Conservation (phyloP, 2,113 vertebrate species). For the Lanius ludovicianus region DNA sequence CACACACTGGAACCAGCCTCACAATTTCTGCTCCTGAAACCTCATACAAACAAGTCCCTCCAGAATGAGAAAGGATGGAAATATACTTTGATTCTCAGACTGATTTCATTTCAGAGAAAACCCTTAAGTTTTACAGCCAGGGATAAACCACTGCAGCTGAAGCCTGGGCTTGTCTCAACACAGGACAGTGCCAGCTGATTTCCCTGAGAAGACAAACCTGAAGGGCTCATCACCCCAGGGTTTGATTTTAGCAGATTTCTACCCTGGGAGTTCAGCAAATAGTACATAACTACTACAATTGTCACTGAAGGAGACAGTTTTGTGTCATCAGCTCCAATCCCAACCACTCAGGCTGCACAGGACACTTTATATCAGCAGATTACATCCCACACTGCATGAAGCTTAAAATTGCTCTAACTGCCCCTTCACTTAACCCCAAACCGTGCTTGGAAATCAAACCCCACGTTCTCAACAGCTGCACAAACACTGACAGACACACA, state of each 20-base stretch:
- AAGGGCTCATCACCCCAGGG: neutral
- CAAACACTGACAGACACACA: neutral
- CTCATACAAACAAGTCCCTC: neutral
- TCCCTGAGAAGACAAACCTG: neutral
- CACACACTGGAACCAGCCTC: neutral
- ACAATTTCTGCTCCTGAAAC: neutral
- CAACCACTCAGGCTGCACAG: neutral
- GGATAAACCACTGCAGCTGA: neutral
- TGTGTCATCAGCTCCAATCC: neutral
- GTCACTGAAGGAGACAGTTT: neutral
- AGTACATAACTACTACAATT: neutral
- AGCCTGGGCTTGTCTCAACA: neutral
- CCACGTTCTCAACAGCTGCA: neutral
- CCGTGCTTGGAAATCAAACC: neutral
- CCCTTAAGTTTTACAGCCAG: neutral
- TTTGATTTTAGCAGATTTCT: neutral
- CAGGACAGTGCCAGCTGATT: neutral
- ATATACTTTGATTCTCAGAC: neutral
- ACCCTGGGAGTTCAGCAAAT: neutral
- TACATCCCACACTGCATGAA: neutral
- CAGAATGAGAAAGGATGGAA: neutral
- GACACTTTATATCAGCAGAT: slow-evolving; percentile 6
- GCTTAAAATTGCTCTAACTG: neutral
- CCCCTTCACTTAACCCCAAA: slow-evolving; percentile 14
- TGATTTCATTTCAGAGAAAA: neutral